Evolutionary conservation across 2,797 vertebrate species (phyloP).

Genomic region (Crenuchus spilurus): DNA sequence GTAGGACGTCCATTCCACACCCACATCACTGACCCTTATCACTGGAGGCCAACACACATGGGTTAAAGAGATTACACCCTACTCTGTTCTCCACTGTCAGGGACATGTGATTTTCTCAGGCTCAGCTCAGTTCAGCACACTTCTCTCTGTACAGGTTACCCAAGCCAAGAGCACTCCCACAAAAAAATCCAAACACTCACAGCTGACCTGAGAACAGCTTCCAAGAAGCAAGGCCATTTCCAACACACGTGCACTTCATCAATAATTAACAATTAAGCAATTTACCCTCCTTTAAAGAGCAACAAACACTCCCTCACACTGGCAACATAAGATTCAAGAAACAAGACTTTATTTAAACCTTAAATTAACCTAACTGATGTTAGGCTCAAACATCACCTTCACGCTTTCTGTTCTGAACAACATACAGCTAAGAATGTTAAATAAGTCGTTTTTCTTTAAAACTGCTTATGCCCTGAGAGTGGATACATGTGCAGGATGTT

Average conservation of each 20-base stretch:
- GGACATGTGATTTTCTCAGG: constrained; percentile 30
- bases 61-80: constrained; percentile 67
- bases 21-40: constrained; percentile 68
- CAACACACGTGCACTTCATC: neutral
- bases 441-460: too few species aligned
- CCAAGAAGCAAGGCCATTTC: neutral
- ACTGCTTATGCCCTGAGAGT: too few species aligned
- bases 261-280: constrained; percentile 21
- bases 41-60: constrained; percentile 60
- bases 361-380: too few species aligned
- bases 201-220: neutral
- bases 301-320: neutral
- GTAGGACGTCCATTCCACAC: constrained; percentile 57
- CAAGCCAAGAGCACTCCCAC: neutral
- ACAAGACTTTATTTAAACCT: neutral
- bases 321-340: too few species aligned
- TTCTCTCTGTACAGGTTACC: neutral
- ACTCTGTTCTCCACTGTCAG: neutral
- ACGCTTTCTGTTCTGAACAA: too few species aligned
- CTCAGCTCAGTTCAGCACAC: neutral
- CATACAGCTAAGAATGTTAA: too few species aligned
- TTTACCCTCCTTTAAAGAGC: neutral
- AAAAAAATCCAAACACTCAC: neutral
- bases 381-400: too few species aligned
- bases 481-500: too few species aligned